Base-by-base conservation (phyloP, 2,113 vertebrate genomes). In the Ptilorrhoa leucosticta region DNA sequence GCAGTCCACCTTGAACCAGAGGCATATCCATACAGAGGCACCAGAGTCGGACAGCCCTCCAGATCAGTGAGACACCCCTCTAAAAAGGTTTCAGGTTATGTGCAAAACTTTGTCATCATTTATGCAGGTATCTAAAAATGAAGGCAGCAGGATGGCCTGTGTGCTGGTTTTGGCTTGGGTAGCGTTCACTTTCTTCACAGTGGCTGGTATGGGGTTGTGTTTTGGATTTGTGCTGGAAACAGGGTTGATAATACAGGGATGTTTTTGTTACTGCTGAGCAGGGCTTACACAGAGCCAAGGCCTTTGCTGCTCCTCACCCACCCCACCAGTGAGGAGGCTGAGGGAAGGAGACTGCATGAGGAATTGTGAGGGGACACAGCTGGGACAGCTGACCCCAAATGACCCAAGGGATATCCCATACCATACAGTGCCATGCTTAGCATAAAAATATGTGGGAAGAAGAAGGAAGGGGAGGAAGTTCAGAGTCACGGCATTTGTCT, bases 1-100 rank as follows among this genome's bases (percentile, higher is more conserved):
- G 1, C 47, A 83, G 39, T 22, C 23, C 0, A 0, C 11, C 27
- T 54, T 37, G 44, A 28, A 13, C 0, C 2, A 53, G 45, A 26
- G 18, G 17, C 27, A 39, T 7, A 28, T 9, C 27, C 0, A 0
- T 12, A 27, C 2, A 4, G 18, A 47, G 20, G 37, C 30, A 64
- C 19, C 21, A 47, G 10, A 1, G 30, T 28, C 13, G 5, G 44
- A 22, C 26, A 73, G 69, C 54, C 40, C 11, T 33, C 17, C 17
- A 8, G 33, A 11, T 22, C 22, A 40, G 8, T 27, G 13, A 79
- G 45, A 4, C 13, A 69, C 5, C 13, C 1, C 24, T 76, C 53
- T 48, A 22, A 60, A 65, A 63, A 45, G 4, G 17, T 26, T 40
- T 65, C 30, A 39, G 7, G 14, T 79, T 60, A 26, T 13, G 5